phyloP scores from a whole-genome alignment of 2,113 vertebrate genomes.

The Falco punctatus region DNA sequence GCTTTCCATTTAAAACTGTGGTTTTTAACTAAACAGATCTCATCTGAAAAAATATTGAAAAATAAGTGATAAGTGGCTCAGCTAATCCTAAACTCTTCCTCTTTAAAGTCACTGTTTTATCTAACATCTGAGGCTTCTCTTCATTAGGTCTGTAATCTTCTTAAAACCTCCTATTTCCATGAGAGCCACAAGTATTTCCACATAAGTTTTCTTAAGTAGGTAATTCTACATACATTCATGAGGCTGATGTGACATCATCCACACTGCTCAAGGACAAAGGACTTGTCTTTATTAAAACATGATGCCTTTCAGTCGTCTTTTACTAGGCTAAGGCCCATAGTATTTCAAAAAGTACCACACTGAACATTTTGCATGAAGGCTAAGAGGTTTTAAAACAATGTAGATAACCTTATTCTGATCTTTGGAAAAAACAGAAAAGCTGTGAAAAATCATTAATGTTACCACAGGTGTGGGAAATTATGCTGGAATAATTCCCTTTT shows the following conservation, averaged over 20 bases:
- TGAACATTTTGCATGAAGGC: background rate
- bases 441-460: slow-evolving; percentile 36
- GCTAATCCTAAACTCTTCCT: background rate
- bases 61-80: background rate
- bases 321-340: background rate
- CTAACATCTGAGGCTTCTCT: slow-evolving; percentile 15
- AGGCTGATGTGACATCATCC: slow-evolving; percentile 43
- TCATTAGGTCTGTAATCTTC: slow-evolving; percentile 38
- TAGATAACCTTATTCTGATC: background rate
- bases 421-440: background rate
- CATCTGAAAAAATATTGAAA: background rate
- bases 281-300: slow-evolving; percentile 40
- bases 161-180: background rate
- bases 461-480: slow-evolving; percentile 66
- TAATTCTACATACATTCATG: slow-evolving; percentile 37
- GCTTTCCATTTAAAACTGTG: background rate
- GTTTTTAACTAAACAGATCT: background rate
- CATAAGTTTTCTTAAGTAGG: slow-evolving; percentile 3
- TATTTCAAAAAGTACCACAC: background rate
- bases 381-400: background rate
- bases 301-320: background rate
- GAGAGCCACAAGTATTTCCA: slow-evolving; percentile 28
- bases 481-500: slow-evolving; percentile 48
- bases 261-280: slow-evolving; percentile 24
- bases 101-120: slow-evolving; percentile 13